A percentile compares a stretch with the other conserved stretches of the same genome.
phyloP scores from a whole-genome alignment of 92 coral and sea anemone species.

The Micromussa lordhowensis region DNA sequence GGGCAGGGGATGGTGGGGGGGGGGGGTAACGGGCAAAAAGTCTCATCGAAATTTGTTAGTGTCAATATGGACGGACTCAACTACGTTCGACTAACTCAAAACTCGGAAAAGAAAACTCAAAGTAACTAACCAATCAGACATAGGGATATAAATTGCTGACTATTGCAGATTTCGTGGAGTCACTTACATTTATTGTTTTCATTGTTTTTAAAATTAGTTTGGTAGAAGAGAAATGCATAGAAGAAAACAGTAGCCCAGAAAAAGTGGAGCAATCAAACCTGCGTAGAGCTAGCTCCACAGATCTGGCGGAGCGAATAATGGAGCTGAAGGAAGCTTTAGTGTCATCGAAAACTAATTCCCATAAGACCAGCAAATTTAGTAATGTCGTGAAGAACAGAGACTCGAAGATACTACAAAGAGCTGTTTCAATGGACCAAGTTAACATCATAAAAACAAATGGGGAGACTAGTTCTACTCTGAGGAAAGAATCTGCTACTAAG shows the following conservation, averaged over 20 bases:
- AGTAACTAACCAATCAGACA: background rate
- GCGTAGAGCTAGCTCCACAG: conserved; percentile 14
- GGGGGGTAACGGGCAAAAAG: no score
- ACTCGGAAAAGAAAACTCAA: background rate
- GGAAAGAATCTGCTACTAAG: background rate
- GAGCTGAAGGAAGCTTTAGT: conserved; percentile 38
- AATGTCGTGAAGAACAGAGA: background rate
- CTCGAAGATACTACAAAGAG: background rate
- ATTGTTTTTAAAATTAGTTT: background rate
- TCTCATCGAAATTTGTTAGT: no score
- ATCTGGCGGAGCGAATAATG: conserved; percentile 43
- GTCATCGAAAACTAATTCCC: conserved; percentile 7
- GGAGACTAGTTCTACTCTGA: background rate
- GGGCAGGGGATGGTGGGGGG: no score
- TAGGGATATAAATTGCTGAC: background rate
- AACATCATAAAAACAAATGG: conserved; percentile 3
- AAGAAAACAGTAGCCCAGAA: background rate
- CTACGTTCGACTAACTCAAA: no score
- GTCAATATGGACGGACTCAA: no score
- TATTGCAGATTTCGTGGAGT: background rate
- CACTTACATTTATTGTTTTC: background rate
- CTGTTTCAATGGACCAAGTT: conserved; percentile 37
- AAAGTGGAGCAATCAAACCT: background rate
- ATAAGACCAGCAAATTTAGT: conserved; percentile 4
- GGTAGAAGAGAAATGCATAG: conserved; percentile 19